Evolutionary conservation across 2,113 vertebrate genomes (phyloP).

Genomic region (Crotalus viridis): DNA sequence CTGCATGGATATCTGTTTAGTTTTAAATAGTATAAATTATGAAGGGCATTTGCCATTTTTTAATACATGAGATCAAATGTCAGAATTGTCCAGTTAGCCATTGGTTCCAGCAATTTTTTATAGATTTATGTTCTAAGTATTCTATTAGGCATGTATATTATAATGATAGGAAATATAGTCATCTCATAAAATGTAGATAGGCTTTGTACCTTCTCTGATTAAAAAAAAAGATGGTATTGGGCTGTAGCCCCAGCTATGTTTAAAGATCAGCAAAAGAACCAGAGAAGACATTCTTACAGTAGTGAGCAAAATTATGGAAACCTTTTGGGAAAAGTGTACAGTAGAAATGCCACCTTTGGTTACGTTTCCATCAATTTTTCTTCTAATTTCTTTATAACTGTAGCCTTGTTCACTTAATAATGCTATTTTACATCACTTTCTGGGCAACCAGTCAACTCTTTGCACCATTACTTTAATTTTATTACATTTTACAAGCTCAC

Average conservation of each 20-base stretch:
- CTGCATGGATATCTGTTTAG: neutral
- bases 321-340: too few relatives aligned
- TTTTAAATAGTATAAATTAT: neutral
- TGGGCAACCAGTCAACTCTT: too few relatives aligned
- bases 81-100: neutral
- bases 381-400: too few relatives aligned
- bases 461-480: too few relatives aligned
- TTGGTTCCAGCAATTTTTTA: neutral
- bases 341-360: too few relatives aligned
- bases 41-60: neutral
- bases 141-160: neutral
- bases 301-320: too few relatives aligned
- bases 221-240: neutral
- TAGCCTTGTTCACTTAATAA: too few relatives aligned
- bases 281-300: neutral
- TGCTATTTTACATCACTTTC: too few relatives aligned
- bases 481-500: too few relatives aligned
- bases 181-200: neutral
- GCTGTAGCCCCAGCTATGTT: neutral
- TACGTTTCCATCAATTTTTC: too few relatives aligned
- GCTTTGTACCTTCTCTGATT: neutral
- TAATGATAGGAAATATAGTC: neutral
- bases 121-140: neutral
- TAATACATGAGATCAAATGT: neutral
- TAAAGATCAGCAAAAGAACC: neutral